These are phyloP conservation scores for Eucidaris tribuloides DNA, from an alignment of 35 echinoderm and acorn worm genomes.

Conservation along the genomic window DNA sequence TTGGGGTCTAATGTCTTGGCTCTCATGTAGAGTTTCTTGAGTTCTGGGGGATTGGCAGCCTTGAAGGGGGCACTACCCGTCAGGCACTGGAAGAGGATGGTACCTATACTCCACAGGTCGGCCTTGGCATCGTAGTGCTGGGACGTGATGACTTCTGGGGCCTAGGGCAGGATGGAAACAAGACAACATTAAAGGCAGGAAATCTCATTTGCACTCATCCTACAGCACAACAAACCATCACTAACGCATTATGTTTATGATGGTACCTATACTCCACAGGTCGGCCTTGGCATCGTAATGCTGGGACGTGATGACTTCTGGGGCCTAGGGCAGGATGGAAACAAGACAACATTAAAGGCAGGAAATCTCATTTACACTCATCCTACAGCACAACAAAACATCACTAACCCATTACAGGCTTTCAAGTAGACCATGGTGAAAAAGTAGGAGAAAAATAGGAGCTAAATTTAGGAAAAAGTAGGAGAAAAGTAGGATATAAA, in stretches of 20 bases:
- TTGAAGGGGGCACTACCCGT: constrained; percentile 89
- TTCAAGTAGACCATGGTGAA: too few relatives aligned
- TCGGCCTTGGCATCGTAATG: constrained; percentile 98
- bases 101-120: constrained; percentile 98
- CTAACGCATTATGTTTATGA: constrained; percentile 3
- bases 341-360: too few relatives aligned
- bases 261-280: constrained; percentile 98
- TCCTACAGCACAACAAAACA: too few relatives aligned
- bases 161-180: constrained; percentile 63
- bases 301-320: constrained; percentile 95
- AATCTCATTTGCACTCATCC: too few relatives aligned
- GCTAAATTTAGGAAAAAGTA: too few relatives aligned
- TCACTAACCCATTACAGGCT: not conserved
- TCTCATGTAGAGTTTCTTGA: constrained; percentile 85
- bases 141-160: constrained; percentile 96
- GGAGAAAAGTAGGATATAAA: too few relatives aligned
- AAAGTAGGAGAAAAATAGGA: too few relatives aligned
- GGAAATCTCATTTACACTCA: too few relatives aligned
- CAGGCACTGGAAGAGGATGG: constrained; percentile 95
- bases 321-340: constrained; percentile 52
- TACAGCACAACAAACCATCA: too few relatives aligned
- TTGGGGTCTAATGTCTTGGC: constrained; percentile 65
- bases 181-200: too few relatives aligned
- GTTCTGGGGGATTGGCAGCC: constrained; percentile 78
- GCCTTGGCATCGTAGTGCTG: constrained; percentile 97